These are phyloP conservation scores for Ephydatia muelleri DNA, from an alignment of 37 sponge, comb jelly and placozoan genomes.

Conservation along the genomic window DNA sequence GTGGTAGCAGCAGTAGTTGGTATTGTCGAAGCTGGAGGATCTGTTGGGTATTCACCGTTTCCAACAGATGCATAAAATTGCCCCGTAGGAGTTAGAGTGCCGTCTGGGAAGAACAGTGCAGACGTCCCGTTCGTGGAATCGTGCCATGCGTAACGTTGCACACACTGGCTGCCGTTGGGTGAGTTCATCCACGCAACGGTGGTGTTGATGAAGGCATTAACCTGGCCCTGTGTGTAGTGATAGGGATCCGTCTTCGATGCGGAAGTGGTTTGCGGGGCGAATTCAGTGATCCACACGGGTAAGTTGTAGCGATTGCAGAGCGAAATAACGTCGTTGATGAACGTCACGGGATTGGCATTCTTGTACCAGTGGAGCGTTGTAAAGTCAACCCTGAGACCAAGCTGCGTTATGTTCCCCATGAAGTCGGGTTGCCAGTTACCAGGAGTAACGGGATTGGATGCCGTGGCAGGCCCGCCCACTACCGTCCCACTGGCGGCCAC, in stretches of 20 bases:
- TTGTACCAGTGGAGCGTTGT: neutral
- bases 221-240: neutral
- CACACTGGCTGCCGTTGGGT: neutral
- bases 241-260: neutral
- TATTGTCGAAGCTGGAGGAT: neutral
- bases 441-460: neutral
- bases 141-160: neutral
- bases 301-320: neutral
- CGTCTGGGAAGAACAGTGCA: neutral
- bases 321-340: neutral
- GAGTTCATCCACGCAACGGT: neutral
- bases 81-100: neutral
- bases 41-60: neutral
- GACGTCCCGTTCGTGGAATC: neutral
- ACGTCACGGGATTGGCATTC: neutral
- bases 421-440: neutral
- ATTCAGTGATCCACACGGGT: neutral
- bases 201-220: neutral
- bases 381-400: neutral
- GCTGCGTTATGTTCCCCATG: neutral
- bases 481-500: neutral
- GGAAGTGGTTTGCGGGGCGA: neutral
- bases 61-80: neutral
- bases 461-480: neutral
- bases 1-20: neutral